Percentiles rank a stretch among this genome's conserved stretches.
These are phyloP conservation scores for Ophion obscuratus DNA, from an alignment of 2,888 invertebrate genomes.

Conservation along the genomic window DNA sequence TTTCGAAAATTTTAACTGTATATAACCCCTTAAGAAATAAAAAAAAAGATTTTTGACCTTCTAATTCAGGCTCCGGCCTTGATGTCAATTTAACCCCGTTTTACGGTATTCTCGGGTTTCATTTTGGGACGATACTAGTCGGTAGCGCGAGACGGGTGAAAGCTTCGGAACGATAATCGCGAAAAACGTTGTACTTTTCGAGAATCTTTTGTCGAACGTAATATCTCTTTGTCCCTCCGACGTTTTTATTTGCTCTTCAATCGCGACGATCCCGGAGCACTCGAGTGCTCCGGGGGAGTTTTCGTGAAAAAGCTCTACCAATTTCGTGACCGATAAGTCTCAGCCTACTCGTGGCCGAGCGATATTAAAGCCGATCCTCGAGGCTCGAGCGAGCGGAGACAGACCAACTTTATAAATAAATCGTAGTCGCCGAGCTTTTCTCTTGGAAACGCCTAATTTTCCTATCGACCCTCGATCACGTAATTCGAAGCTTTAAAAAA, in stretches of 20 bases:
- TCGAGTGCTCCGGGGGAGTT: constrained; percentile 1
- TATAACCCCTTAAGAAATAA: too few relatives aligned
- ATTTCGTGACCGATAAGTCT: constrained; percentile 45
- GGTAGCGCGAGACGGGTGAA: not conserved
- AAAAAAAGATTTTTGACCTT: too few relatives aligned
- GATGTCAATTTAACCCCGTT: too few relatives aligned
- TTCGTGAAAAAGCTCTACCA: constrained; percentile 42
- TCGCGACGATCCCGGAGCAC: constrained; percentile 26
- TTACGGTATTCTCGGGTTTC: constrained; percentile 4
- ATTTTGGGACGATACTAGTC: constrained; percentile 23
- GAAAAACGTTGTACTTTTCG: not conserved
- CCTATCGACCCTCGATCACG: too few relatives aligned
- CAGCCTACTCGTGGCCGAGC: constrained; percentile 3
- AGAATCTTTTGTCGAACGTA: constrained; percentile 23
- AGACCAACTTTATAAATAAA: not conserved
- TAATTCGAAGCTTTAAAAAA: too few relatives aligned
- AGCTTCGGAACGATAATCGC: constrained; percentile 20
- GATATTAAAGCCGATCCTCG: constrained; percentile 4
- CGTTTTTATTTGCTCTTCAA: not conserved
- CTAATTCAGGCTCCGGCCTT: too few relatives aligned
- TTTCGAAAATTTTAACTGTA: too few relatives aligned
- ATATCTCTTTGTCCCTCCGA: constrained; percentile 11
- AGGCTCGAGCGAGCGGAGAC: constrained; percentile 16
- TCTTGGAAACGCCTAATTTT: too few relatives aligned
- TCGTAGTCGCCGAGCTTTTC: too few relatives aligned